Evolutionary conservation across 2,113 vertebrate genomes (phyloP), one percentile per base, ranked within the genome.

Genomic region (Apeltes quadracus): DNA sequence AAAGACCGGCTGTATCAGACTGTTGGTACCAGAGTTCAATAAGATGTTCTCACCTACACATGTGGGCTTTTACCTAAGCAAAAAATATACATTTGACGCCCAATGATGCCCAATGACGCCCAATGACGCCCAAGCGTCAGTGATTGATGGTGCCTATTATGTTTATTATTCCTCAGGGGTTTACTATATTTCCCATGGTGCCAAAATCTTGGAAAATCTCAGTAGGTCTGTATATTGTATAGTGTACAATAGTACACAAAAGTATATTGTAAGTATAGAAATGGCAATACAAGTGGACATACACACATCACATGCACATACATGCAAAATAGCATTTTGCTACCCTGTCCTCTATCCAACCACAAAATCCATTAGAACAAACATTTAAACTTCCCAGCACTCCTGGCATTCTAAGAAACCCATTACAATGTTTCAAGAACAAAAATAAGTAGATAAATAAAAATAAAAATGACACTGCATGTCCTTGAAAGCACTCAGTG

Each of bases 401-500:
- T 70, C 65, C 12, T 66, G 69, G 41, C 72, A 83, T 78, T 86
- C 44, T 73, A 76, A 61, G 78, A 77, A 79, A 69, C 46, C 22
- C 72, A 80, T 79, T 73, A 43, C 14, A 61, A 63, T 82, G 50
- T 78, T 79, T 72, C 38, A 81, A 74, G 62, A 62, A 73, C 11
- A 65, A 70, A 61, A 68, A 65, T 20, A 39, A 50, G 62, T 44
- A 63, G 71, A 43, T 43, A 51, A 69, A 57, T 7, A 61, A 56
- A 66, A 79, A 61, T 83, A 62, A 20, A 84, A 87, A 86, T 86
- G 87, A 75, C 70, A 74, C 65, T 55, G 59, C 48, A 10, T 80
- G 90, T 85, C 88, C 89, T 90, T 90, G 88, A 85, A 87, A 73
- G 29, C 75, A 72, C 73, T 87, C 65, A 44, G 27, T 56, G 74